Evolutionary conservation across 1,140 invertebrate species (phyloP), one percentile per base, ranked within the genome.

Genomic region (Phymastichus coffea): DNA sequence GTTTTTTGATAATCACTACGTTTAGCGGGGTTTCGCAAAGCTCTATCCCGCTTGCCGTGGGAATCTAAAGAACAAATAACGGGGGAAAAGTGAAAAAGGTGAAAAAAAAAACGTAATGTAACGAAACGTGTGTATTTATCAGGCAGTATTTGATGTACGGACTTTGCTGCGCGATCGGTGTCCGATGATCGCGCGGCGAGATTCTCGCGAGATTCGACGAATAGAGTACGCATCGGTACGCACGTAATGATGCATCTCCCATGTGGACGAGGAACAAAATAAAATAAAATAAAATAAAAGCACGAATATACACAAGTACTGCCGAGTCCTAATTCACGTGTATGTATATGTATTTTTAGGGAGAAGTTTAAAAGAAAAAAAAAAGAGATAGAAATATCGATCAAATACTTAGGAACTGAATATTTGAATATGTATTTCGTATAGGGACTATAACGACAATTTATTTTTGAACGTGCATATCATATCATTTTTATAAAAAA

Each of bases 381-480:
- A 28, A 52, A 17, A 35, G 19, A 54, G 12, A 41, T 7, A 28
- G 14, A 52, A 17, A 64, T 72, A 69, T 66, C 66, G 66, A 65
- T 68, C 65, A 71, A 65, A 70, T 70, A 67, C 55, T 48, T 70
- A 69, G 63, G 6, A 68, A 66, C 57, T 68, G 52, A 69, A 68
- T 65, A 69, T 74, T 74, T 73, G 66, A 70, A 76, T 73, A 72
- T 69, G 73, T 76, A 76, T 69, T 71, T 74, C 68, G 70, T 76
- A 78, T 69, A 74, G 70, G 70, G 66, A 74, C 70, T 74, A 75
- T 72, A 65, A 70, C 68, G 69, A 76, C 74, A 76, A 79, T 77
- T 80, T 80, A 80, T 80, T 79, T 80, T 80, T 68, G 75, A 79
- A 79, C 66, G 72, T 77, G 78, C 78, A 79, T 78, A 79, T 78